Evolutionary conservation across 1,140 invertebrate species (phyloP), one percentile per base, ranked within the genome.

Genomic region (Drosophila ogumai): DNA sequence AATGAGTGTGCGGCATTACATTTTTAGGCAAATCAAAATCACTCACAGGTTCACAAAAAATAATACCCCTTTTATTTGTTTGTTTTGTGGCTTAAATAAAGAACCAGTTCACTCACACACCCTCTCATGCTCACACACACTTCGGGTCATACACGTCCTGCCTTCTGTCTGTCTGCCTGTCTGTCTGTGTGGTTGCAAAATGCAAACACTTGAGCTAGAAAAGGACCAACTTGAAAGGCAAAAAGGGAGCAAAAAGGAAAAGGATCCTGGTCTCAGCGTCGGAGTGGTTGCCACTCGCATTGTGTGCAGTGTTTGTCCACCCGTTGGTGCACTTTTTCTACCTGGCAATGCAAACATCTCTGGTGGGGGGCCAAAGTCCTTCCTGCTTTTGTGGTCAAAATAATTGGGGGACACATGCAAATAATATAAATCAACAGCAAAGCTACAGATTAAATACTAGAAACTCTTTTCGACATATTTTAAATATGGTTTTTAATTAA

Each of bases 191-290:
- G 85, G 86, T 85, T 80, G 81, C 75, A 90, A 79, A 90, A 85
- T 81, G 85, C 85, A 90, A 90, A 90, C 85, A 90, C 85, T 90
- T 90, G 75, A 85, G 78, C 78, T 54, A 78, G 76, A 80, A 75
- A 82, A 64, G 67, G 73, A 49, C 67, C 63, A 71, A 75, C 77
- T 82, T 75, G 75, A 80, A 80, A 80, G 76, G 71, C 75, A 75
- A 63, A 66, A 82, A 44, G 72, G 64, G 44, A 31, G 46, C 46
- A 31, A 38, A 10, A 19, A 49, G 57, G 19, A 22, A 43, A 17
- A 25, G 46, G 32, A 31, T 41, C 38, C 32, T 47, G 41, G 50
- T 56, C n/a, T 49, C 58, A 40, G 17, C 40, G 25, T 6, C 46
- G 55, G 36, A 77, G 64, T 77, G 74, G 12, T 34, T 72, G 22